phyloP scores from a whole-genome alignment of 2,113 vertebrate species.

The Corvus moneduloides region DNA sequence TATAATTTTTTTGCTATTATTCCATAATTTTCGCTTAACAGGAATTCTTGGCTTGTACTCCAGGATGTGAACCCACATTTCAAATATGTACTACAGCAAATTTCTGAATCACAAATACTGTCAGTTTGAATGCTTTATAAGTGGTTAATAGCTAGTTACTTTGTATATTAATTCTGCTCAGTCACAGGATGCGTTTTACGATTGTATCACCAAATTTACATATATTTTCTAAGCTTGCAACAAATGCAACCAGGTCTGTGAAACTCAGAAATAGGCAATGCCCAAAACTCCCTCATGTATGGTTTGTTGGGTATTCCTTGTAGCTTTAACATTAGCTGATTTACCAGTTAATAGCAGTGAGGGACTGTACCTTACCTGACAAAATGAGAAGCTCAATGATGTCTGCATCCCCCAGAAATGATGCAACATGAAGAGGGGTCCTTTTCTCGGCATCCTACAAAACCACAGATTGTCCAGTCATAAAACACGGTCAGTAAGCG shows the following conservation, averaged over 20 bases:
- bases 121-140: not conserved
- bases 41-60: not conserved
- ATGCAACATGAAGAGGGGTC: constrained; percentile 91
- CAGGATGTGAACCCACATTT: not conserved
- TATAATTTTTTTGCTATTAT: not conserved
- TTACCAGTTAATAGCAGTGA: not conserved
- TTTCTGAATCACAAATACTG: not conserved
- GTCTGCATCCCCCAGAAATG: constrained; percentile 93
- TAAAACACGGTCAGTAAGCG: not conserved
- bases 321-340: not conserved
- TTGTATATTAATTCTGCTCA: not conserved
- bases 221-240: not conserved
- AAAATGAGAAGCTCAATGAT: constrained; percentile 96
- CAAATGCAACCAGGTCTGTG: not conserved
- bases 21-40: not conserved
- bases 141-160: not conserved
- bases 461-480: not conserved
- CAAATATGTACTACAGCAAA: not conserved
- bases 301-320: not conserved
- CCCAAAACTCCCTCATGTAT: not conserved
- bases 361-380: constrained; percentile 79
- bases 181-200: not conserved
- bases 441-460: constrained; percentile 92
- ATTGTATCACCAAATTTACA: not conserved
- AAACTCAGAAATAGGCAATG: not conserved